Evolutionary conservation across 2,797 vertebrate species (phyloP), one percentile per base, ranked within the genome.

Genomic region (Megaceryle alcyon): DNA sequence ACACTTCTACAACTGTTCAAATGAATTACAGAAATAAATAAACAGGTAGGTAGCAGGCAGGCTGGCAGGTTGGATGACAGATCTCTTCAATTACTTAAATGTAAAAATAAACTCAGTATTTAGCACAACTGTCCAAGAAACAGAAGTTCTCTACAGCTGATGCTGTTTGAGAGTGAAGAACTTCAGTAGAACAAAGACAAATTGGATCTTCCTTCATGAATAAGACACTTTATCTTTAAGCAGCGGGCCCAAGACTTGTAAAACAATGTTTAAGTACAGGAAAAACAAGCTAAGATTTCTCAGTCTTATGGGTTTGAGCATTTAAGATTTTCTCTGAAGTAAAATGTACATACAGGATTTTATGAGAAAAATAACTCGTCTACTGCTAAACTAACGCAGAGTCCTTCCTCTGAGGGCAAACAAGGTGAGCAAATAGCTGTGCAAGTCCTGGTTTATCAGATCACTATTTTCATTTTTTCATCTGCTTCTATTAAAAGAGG

Each of bases 391-490:
- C 12, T 41, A 71, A 69, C 35, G 70, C 25, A 85, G 16, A 71
- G n/a, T 65, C 23, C 31, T 68, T 90, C 49, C 78, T 88, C 64
- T 0, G 0, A 88, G 39, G 83, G 46, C 18, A 78, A 92, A 82
- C 1, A 6, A 64, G 65, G 26, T 2, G 1, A 90, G 53, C 29
- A 88, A 87, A 88, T 16, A 68, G 44, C 61, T 82, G 41, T 60
- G 46, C 64, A 85, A 73, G 68, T 31, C 28, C 75, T 69, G 54
- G 39, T 72, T 90, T 92, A 96, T 88, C 92, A 85, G 75, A 70
- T 46, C 75, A 94, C 1, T 94, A 92, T 87, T 92, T 95, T 91
- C 39, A 71, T 12, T 87, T 70, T 88, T 96, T 93, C 95, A 83
- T 75, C 69, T 85, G 28, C 65, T 90, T 71, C 86, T 81, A 83